phyloP scores from a whole-genome alignment of 1,140 invertebrate species.

The Potamilus streckersoni region DNA sequence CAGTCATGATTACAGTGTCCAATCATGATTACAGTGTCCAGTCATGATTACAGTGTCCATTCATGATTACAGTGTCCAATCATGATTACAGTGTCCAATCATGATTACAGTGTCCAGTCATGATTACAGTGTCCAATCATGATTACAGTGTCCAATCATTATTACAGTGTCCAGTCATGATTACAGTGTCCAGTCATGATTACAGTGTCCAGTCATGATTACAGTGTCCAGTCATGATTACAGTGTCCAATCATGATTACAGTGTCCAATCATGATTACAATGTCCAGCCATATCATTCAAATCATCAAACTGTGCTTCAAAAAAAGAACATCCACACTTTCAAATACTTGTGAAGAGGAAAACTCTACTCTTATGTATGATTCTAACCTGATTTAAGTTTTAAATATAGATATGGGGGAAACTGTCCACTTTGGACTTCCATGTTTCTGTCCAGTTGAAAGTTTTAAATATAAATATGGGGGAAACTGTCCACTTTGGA shows the following conservation, averaged over 20 bases:
- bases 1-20: background rate
- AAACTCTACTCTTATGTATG: no score
- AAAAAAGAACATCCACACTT: no score
- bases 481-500: background rate
- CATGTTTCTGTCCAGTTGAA: background rate
- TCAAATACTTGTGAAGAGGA: no score
- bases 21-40: background rate
- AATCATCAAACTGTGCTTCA: background rate
- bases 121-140: background rate
- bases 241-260: background rate
- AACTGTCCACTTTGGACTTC: background rate
- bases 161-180: no score
- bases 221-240: background rate
- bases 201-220: no score
- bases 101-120: background rate
- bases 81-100: background rate
- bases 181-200: background rate
- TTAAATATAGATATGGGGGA: background rate
- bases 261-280: background rate
- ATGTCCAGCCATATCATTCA: background rate
- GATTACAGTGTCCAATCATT: no score
- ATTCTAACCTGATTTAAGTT: background rate
- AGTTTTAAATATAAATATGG: background rate
- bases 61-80: background rate
- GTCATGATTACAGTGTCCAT: background rate